These are phyloP conservation scores for Mus caroli DNA, from an alignment of 2,797 vertebrate genomes.

Conservation along the genomic window DNA sequence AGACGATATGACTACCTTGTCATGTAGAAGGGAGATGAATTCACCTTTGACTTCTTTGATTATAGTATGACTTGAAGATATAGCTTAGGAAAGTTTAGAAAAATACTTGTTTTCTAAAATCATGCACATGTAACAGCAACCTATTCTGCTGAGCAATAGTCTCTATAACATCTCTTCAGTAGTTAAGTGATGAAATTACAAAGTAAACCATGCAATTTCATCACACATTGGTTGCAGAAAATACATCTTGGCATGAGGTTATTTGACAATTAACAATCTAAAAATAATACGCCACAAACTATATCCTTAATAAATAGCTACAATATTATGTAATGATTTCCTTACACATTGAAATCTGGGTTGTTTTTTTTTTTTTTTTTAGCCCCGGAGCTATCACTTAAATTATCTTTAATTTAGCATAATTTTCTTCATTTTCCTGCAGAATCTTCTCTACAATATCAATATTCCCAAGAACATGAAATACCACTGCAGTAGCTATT, in stretches of 20 bases:
- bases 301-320: slow-evolving; percentile 43
- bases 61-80: background rate
- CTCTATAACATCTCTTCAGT: background rate
- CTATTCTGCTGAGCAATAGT: background rate
- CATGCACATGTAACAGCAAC: background rate
- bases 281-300: background rate
- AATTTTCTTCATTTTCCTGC: slow-evolving; percentile 71
- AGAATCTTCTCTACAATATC: slow-evolving; percentile 62
- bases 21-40: background rate
- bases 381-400: background rate
- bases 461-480: slow-evolving; percentile 73
- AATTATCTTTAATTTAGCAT: slow-evolving; percentile 56
- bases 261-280: slow-evolving; percentile 30
- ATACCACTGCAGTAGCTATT: slow-evolving; percentile 77
- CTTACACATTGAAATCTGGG: slow-evolving; percentile 25
- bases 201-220: background rate
- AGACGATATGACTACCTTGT: background rate
- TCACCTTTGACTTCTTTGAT: slow-evolving; percentile 22
- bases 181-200: background rate
- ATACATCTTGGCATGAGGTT: background rate
- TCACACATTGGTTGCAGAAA: background rate
- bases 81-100: background rate
- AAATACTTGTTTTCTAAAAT: slow-evolving; percentile 11
- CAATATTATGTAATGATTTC: slow-evolving; percentile 32
- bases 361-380: slow-evolving; percentile 33